These are phyloP conservation scores for Heliconius ismenius DNA, from an alignment of 2,888 invertebrate species.

Conservation along the genomic window DNA sequence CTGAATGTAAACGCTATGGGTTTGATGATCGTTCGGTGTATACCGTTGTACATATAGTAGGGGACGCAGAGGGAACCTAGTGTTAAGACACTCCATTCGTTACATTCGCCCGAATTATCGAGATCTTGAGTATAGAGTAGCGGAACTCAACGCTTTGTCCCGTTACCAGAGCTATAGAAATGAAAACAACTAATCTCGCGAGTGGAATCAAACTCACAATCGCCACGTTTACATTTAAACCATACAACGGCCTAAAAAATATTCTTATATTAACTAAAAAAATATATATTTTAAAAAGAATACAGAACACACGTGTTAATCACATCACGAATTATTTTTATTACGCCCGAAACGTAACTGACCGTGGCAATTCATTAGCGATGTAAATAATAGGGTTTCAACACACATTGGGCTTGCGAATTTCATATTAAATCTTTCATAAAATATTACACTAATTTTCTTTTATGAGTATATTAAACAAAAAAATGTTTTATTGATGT, in stretches of 20 bases:
- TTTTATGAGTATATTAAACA: background rate
- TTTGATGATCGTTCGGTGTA: too few species aligned
- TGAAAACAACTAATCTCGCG: background rate
- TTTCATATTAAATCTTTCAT: constrained; percentile 8
- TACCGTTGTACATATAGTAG: background rate
- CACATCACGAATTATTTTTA: constrained; percentile 28
- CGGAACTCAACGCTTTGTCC: too few species aligned
- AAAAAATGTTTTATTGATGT: too few species aligned
- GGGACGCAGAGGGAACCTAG: background rate
- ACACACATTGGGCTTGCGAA: background rate
- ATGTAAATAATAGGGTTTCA: constrained; percentile 24
- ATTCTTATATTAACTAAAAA: background rate
- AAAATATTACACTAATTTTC: background rate
- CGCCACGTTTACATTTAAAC: background rate
- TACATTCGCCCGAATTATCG: too few species aligned
- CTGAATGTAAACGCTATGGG: too few species aligned
- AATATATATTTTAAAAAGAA: background rate
- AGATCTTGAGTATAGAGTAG: too few species aligned
- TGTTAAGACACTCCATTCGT: background rate
- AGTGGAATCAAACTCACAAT: background rate
- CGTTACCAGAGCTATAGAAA: background rate
- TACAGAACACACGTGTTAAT: constrained; percentile 22
- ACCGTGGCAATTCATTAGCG: constrained; percentile 28
- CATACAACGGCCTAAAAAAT: background rate
- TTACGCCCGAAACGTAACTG: constrained; percentile 30